Evolutionary conservation across 2,888 invertebrate species (phyloP).

Genomic region (Empis livida): DNA sequence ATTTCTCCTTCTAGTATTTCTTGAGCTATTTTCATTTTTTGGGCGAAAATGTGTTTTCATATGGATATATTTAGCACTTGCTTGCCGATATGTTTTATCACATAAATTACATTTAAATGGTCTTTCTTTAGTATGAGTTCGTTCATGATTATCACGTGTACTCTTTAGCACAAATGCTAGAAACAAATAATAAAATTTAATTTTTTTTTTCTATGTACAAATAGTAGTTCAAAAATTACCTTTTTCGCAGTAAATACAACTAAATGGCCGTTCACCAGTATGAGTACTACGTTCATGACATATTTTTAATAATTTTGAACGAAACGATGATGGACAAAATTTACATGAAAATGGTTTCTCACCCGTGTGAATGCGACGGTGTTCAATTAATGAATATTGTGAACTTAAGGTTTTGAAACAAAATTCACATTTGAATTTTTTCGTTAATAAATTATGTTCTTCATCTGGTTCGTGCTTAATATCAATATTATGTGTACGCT

Average conservation of each 20-base stretch:
- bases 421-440: neutral
- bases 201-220: no score
- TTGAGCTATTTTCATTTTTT: no score
- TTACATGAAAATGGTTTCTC: neutral
- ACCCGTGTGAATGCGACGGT: neutral
- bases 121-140: neutral
- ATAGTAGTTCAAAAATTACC: neutral
- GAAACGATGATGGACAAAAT: conserved; percentile 13
- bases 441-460: no score
- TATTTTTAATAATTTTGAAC: neutral
- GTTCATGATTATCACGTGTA: neutral
- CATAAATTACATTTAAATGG: neutral
- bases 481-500: no score
- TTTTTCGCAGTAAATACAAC: neutral
- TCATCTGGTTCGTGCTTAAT: no score
- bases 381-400: neutral
- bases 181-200: no score
- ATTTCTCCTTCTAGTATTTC: no score
- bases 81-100: neutral
- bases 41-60: neutral
- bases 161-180: no score
- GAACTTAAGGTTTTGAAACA: neutral
- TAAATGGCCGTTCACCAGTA: neutral
- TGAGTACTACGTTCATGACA: neutral
- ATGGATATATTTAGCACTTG: neutral